Percentiles rank a stretch among this genome's conserved stretches.
Evolutionary conservation across 2,888 invertebrate species (phyloP).

Genomic region (Gnatocerus cornutus): DNA sequence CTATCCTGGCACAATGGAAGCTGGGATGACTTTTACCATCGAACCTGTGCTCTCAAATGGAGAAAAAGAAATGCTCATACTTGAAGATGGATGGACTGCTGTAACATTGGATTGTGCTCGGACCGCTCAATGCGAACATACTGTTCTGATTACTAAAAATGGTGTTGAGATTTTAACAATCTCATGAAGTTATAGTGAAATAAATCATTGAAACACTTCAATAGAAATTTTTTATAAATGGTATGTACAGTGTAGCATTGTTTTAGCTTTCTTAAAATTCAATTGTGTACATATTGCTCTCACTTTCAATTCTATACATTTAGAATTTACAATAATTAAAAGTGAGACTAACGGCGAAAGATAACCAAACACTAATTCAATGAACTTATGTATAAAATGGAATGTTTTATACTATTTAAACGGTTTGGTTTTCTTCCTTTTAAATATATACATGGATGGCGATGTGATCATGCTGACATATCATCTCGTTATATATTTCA

Average conservation of each 20-base stretch:
- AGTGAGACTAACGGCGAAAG: conserved; percentile 64
- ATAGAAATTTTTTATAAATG: conserved; percentile 57
- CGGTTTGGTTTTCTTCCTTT: conserved; percentile 62
- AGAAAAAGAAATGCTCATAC: conserved; percentile 76
- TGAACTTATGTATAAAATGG: conserved; percentile 66
- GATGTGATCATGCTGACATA: conserved; percentile 66
- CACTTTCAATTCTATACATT: conserved; percentile 62
- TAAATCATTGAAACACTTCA: conserved; percentile 42
- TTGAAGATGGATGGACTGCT: conserved; percentile 95
- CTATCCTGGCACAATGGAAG: conserved; percentile 81
- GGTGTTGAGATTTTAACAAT: conserved; percentile 87
- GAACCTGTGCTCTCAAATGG: conserved; percentile 92
- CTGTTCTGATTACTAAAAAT: conserved; percentile 85
- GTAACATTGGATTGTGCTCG: conserved; percentile 86
- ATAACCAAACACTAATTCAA: conserved; percentile 64
- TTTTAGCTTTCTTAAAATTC: conserved; percentile 58
- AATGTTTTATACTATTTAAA: conserved; percentile 65
- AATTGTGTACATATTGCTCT: conserved; percentile 65
- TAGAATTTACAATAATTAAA: conserved; percentile 61
- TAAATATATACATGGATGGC: conserved; percentile 64
- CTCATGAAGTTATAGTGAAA: conserved; percentile 42
- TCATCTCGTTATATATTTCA: conserved; percentile 61
- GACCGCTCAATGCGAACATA: conserved; percentile 94
- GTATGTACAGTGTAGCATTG: conserved; percentile 63
- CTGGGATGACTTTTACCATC: conserved; percentile 97